These are phyloP conservation scores for Parnassius orleans DNA, from an alignment of 2,888 invertebrate species.

Conservation along the genomic window DNA sequence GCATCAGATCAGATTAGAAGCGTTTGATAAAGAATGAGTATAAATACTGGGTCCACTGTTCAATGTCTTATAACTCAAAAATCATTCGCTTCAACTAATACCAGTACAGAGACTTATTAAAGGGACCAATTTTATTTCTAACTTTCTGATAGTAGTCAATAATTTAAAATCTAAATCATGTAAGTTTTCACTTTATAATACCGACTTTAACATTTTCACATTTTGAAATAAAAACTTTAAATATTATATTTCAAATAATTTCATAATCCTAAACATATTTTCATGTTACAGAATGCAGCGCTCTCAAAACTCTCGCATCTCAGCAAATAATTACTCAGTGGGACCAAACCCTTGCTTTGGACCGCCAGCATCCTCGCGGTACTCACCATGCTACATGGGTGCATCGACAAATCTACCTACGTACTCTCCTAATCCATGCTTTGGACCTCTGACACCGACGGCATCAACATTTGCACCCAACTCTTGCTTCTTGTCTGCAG, in stretches of 20 bases:
- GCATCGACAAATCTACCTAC: neutral
- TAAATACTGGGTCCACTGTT: conserved; percentile 12
- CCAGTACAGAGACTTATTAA: too few species aligned
- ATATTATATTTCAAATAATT: too few species aligned
- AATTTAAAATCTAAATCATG: too few species aligned
- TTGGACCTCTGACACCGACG: neutral
- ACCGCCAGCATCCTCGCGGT: neutral
- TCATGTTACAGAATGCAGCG: conserved; percentile 5
- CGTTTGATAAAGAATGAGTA: conserved; percentile 16
- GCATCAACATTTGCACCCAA: neutral
- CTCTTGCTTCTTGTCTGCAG: conserved; percentile 16
- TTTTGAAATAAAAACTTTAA: too few species aligned
- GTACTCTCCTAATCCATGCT: conserved; percentile 2
- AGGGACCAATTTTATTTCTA: too few species aligned
- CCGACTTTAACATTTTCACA: too few species aligned
- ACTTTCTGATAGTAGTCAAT: too few species aligned
- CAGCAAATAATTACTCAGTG: neutral
- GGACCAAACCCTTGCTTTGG: conserved; percentile 1
- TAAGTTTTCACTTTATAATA: too few species aligned
- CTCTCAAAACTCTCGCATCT: neutral
- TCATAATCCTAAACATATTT: too few species aligned
- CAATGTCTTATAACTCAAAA: neutral
- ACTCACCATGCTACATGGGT: neutral
- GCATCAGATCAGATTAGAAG: conserved; percentile 17
- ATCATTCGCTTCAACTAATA: too few species aligned